Evolutionary conservation across 2,113 vertebrate species (phyloP).

Genomic region (Halcyon senegalensis): DNA sequence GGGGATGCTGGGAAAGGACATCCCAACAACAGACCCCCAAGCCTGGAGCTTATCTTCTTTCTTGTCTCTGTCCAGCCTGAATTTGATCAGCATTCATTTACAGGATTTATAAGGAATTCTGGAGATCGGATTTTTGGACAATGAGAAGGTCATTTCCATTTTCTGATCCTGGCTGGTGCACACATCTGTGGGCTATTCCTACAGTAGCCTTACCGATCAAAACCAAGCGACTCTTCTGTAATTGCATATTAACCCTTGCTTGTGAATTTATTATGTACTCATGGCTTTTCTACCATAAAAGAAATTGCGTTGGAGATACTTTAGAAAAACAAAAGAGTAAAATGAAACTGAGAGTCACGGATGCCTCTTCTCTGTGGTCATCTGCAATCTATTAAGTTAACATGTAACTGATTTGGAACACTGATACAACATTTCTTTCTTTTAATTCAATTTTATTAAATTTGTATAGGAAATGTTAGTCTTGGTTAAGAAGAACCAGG

Average conservation of each 20-base stretch:
- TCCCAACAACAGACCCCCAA: neutral
- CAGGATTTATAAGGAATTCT: neutral
- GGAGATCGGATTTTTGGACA: neutral
- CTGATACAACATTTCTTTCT: neutral
- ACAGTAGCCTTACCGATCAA: neutral
- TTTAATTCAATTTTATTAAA: neutral
- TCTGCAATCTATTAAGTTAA: neutral
- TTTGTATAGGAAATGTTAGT: neutral
- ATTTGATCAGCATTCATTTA: neutral
- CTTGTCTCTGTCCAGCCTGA: neutral
- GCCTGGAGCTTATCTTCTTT: neutral
- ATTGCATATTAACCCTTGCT: neutral
- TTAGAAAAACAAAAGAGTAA: neutral
- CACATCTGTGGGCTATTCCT: neutral
- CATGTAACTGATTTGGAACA: neutral
- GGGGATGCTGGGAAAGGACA: neutral
- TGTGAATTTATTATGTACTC: neutral
- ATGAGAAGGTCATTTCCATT: neutral
- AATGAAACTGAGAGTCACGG: neutral
- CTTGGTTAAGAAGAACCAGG: neutral
- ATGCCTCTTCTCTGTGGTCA: neutral
- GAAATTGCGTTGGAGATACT: neutral
- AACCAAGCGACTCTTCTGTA: neutral
- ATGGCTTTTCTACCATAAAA: neutral
- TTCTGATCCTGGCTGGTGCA: neutral